Base-by-base conservation (phyloP, 2,888 invertebrate genomes). In the Diloba caeruleocephala region DNA sequence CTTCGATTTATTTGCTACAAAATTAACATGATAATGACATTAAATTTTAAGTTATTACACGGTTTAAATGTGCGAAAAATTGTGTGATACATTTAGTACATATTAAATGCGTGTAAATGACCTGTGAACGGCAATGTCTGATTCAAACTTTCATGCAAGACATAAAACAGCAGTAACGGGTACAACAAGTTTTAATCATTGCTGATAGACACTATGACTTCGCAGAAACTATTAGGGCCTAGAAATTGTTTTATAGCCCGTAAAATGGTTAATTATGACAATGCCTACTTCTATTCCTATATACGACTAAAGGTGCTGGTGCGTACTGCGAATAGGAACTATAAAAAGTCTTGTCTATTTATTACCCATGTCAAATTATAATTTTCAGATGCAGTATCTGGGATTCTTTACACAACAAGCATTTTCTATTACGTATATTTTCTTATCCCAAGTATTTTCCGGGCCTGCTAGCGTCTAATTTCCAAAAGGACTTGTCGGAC, bases 101-200 rank as follows among this genome's bases (percentile, higher is more conserved):
- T 34, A 46, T 39, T 50, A 39, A 62, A 60, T n/a, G 15, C 32
- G 56, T 42, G 44, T 59, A 56, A 58, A 57, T 28, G 44, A 55
- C 36, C 31, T 55, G 34, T 26, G 12, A 52, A 45, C 23, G 26
- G 29, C 23, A 14, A 33, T 32, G 23, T 36, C 33, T 42, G 42
- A 52, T 34, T 44, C 12, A 10, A 42, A 23, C 28, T n/a, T 21
- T 28, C 45, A 21, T 33, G 25, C 14, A 44, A 25, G 15, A 37
- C 31, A 46, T 46, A 34, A 59, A 65, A 49, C 25, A 28, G 37
- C 14, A 21, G 29, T 32, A 19, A 31, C 17, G 17, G 21, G 7
- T 10, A 38, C 21, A 46, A 25, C 31, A 26, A 33, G 13, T 19
- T 48, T 51, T 46, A 43, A 44, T 50, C 28, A 49, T 49, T 25